phyloP scores from a whole-genome alignment of 2,888 invertebrate genomes.

The Beris morrisii region DNA sequence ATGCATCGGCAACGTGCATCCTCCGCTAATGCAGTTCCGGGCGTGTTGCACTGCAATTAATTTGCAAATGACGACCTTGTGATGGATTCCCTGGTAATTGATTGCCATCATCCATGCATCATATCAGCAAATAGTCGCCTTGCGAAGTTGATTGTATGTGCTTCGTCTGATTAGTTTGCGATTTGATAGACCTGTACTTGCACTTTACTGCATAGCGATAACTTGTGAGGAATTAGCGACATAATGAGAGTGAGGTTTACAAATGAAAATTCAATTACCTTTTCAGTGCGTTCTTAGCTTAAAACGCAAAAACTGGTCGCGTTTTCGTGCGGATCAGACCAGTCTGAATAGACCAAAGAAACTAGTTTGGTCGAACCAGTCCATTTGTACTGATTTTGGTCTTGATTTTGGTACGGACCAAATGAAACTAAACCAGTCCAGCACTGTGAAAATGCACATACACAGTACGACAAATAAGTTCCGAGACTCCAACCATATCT shows the following conservation, averaged over 20 bases:
- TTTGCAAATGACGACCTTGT: constrained; percentile 24
- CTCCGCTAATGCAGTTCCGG: background rate
- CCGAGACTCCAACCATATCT: no score
- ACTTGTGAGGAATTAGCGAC: constrained; percentile 21
- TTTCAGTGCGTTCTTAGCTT: no score
- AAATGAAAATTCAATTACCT: background rate
- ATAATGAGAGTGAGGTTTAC: constrained; percentile 27
- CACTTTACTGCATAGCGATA: constrained; percentile 11
- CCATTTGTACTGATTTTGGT: no score
- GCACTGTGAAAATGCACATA: no score
- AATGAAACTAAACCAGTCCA: no score
- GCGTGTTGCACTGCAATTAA: constrained; percentile 16
- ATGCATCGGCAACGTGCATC: background rate
- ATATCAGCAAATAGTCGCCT: constrained; percentile 19
- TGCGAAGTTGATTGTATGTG: constrained; percentile 19
- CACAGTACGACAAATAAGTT: no score
- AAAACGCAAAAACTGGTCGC: no score
- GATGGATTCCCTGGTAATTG: constrained; percentile 22
- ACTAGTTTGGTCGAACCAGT: no score
- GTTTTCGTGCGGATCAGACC: no score
- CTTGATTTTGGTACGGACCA: no score
- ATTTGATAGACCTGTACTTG: constrained; percentile 15
- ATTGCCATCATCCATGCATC: constrained; percentile 15
- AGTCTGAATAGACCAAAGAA: no score
- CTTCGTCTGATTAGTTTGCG: constrained; percentile 24